These are phyloP conservation scores for Apogon hyalosoma DNA, from an alignment of 2,797 vertebrate species.

Conservation along the genomic window DNA sequence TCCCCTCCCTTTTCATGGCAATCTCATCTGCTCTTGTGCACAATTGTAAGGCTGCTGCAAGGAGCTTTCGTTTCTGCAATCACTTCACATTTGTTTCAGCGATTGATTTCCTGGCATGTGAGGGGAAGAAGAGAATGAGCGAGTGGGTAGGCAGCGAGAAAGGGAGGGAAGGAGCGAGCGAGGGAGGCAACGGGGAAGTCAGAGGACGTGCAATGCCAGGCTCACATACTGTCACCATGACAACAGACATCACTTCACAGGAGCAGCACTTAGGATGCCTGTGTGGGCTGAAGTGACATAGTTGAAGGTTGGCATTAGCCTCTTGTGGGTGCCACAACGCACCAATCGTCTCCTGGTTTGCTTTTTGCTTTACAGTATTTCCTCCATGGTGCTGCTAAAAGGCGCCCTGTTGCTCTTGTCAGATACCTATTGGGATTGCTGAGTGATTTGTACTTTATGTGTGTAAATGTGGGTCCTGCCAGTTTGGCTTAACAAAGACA, in stretches of 20 bases:
- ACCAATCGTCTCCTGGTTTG: constrained; percentile 46
- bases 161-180: constrained; percentile 23
- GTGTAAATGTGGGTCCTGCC: constrained; percentile 70
- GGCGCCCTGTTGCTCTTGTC: constrained; percentile 46
- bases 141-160: constrained; percentile 52
- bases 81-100: constrained; percentile 81
- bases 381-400: constrained; percentile 35
- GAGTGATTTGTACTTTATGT: constrained; percentile 67
- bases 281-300: constrained; percentile 82
- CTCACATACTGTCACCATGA: constrained; percentile 83
- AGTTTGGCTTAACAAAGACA: constrained; percentile 74
- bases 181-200: constrained; percentile 63
- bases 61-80: constrained; percentile 74
- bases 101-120: constrained; percentile 75
- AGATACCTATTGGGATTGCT: constrained; percentile 50
- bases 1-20: constrained; percentile 12
- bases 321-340: constrained; percentile 66
- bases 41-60: constrained; percentile 62
- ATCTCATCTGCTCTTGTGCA: constrained; percentile 65
- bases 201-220: constrained; percentile 71
- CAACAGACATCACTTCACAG: constrained; percentile 86
- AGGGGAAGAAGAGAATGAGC: constrained; percentile 65
- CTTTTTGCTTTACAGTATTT: constrained; percentile 30
- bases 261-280: constrained; percentile 80
- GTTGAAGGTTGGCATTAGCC: constrained; percentile 74